Base-by-base conservation (phyloP, 1,140 invertebrate genomes). In the Drosophila subpulchrella region DNA sequence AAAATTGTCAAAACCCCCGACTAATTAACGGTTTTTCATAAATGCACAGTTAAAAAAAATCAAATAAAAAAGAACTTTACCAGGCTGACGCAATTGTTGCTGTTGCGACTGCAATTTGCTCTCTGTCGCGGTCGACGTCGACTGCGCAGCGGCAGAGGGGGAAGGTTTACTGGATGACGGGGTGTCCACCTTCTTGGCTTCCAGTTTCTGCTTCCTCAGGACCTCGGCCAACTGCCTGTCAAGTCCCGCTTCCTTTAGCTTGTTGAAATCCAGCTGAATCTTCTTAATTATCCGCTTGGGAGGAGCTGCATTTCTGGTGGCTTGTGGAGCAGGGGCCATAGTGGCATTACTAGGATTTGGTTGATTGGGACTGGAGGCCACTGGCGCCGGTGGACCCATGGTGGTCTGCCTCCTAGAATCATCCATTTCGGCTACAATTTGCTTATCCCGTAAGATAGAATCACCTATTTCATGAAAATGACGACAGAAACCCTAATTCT, bases 211-310 rank as follows among this genome's bases (percentile, higher is more conserved):
- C 46, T 77, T 91, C n/a, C 75, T 74, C 3, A 91, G 67, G 5
- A 71, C 86, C 53, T 82, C 90, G 10, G 86, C 90, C 13, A 91
- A 55, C 47, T 88, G 74, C 13, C 78, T 62, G 57, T 91, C 81
- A n/a, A 91, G 75, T 24, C 90, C 90, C 15, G 78, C 59, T 32
- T 82, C 51, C 46, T 91, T 81, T 3, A 91, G 68, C 59, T 91
- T 91, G 1, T 78, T 90, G 8, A 81, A 78, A 73, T 91, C 90
- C 50, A 91, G 65, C 34, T 86, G 75, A 41, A 90, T 72, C 66
- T 39, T 76, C 38, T 90, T 85, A 41, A 90, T 81, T 41, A 89
- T 78, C 4, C 67, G 71, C 34, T 58, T 81, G 15, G 83, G 44
- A 46, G 63, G 36, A 20, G 82, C 11, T 46, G 57, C 62, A 34